Conservation (phyloP, 2,888 invertebrate genomes). For the Resseliella maxima region DNA sequence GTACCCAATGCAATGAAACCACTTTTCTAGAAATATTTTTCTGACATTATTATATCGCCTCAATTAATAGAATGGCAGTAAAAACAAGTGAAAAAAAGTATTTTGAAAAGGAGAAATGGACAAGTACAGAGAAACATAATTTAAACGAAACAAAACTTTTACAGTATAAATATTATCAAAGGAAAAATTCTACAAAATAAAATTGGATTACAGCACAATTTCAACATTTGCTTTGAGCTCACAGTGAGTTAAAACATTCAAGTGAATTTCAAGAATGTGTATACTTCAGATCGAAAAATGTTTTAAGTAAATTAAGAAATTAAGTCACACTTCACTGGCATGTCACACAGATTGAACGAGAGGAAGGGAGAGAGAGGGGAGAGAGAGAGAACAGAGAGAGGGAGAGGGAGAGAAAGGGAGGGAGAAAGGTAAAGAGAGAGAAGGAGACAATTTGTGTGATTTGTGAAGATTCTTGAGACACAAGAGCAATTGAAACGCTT, state of each 20-base stretch:
- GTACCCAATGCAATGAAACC: constrained; percentile 77
- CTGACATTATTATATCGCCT: neutral
- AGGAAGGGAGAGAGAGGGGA: no score
- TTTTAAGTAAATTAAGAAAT: constrained; percentile 38
- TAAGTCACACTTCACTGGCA: neutral
- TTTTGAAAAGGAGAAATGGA: neutral
- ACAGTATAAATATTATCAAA: neutral
- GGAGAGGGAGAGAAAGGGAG: neutral
- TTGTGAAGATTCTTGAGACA: no score
- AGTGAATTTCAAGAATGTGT: constrained; percentile 1
- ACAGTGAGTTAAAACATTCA: neutral
- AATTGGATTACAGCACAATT: neutral
- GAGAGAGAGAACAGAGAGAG: neutral
- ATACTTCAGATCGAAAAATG: neutral
- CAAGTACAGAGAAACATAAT: neutral
- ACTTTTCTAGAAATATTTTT: constrained; percentile 69
- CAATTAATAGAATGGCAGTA: neutral
- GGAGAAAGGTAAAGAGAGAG: no score
- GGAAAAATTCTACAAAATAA: neutral
- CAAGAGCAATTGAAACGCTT: neutral
- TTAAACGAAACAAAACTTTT: neutral
- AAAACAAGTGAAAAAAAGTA: no score
- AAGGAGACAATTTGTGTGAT: no score
- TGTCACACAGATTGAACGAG: neutral
- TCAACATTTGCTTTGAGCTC: neutral